Evolutionary conservation across 2,888 invertebrate genomes (phyloP), one percentile per base, ranked within the genome.

Genomic region (Steinernema carpocapsae): DNA sequence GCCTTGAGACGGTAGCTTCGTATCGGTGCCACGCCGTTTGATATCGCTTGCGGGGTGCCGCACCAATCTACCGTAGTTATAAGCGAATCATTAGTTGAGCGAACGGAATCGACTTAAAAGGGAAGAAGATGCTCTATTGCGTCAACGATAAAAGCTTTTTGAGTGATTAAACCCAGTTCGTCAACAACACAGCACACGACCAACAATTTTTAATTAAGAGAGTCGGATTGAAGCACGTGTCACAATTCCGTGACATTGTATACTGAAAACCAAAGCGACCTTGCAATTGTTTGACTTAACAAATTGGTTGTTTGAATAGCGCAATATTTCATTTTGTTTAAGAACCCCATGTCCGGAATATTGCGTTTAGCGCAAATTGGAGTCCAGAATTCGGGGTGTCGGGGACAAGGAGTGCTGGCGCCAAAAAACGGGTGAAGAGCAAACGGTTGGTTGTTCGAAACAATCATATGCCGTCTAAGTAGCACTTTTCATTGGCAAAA

Each of bases 81-180:
- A 37, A 37, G 37, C 37, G 37, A 37, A 37, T 37, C 37, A 37
- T 37, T 37, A 37, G 37, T 37, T 37, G 37, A 37, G 37, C 32
- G 64, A 32, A 37, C 24, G 32, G 64, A 64, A 12, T n/a, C 64
- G 17, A 64, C 17, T 12, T 32, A 12, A 32, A 64, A 12, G 17
- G 32, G 29, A 17, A 17, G 64, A 32, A 32, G 37, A 37, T 64
- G 32, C 64, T 29, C 10, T 17, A 32, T 64, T 29, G 26, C 29
- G 64, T 64, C 29, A 29, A 17, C 64, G 64, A 29, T 64, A n/a
- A 32, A 64, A 64, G 64, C 64, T 64, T 29, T 64, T 32, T 29
- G 64, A 64, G 64, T 32, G 64, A 32, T 64, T 64, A 64, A n/a
- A 32, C 64, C 32, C 24, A 37, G 32, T 37, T 26, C 17, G 64